A percentile compares a stretch with the other conserved stretches of the same genome.
Evolutionary conservation across 2,888 invertebrate genomes (phyloP).

Genomic region (Bembecia ichneumoniformis): DNA sequence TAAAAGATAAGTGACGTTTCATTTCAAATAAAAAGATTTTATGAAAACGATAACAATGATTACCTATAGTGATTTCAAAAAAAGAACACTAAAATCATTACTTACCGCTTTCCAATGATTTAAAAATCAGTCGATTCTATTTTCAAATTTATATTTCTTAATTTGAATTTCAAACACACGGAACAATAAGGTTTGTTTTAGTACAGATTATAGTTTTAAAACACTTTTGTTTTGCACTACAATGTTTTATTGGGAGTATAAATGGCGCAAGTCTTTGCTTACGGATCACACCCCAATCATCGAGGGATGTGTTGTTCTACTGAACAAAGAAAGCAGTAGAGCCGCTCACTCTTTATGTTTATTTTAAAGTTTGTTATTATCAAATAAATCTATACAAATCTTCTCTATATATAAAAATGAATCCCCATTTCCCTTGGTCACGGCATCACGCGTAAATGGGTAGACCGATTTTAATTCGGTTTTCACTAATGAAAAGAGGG

Average conservation of each 20-base stretch:
- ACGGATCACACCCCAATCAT: conserved; percentile 60
- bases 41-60: neutral
- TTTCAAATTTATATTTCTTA: neutral
- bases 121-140: neutral
- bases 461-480: too few species aligned
- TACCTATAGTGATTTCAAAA: neutral
- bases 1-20: too few species aligned
- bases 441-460: too few species aligned
- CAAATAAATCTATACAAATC: too few species aligned
- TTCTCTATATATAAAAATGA: too few species aligned
- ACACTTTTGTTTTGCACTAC: conserved; percentile 34
- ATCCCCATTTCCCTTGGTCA: too few species aligned
- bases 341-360: conserved; percentile 12
- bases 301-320: conserved; percentile 44
- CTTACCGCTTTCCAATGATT: conserved; percentile 22
- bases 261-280: conserved; percentile 38
- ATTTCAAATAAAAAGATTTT: too few species aligned
- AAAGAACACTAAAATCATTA: conserved; percentile 35
- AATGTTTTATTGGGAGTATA: conserved; percentile 48
- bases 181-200: neutral
- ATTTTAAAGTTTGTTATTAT: too few species aligned
- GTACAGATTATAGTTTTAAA: neutral
- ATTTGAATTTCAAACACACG: neutral
- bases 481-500: too few species aligned
- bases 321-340: conserved; percentile 29